Evolutionary conservation across 2,888 invertebrate species (phyloP).

Genomic region (Scrobipalpa atriplicella): DNA sequence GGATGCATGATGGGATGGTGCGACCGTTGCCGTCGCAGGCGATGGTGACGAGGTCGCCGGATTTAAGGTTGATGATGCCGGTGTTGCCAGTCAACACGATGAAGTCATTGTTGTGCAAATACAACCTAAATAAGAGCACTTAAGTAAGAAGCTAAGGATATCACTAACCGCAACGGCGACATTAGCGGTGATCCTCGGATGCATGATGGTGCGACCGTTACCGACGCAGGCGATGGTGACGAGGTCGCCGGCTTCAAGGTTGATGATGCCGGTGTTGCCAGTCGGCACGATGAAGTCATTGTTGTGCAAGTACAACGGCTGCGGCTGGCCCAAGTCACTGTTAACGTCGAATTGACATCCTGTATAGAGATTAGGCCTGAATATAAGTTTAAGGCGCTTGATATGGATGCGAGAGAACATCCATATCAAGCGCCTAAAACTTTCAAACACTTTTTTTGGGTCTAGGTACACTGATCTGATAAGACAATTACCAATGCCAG

Average conservation of each 20-base stretch:
- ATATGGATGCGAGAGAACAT: too few species aligned
- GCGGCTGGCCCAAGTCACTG: constrained; percentile 80
- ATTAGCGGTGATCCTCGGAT: constrained; percentile 53
- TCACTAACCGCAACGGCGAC: constrained; percentile 57
- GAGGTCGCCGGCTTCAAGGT: constrained; percentile 57
- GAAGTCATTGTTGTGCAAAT: constrained; percentile 62
- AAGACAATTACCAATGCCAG: too few species aligned
- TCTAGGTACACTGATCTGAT: too few species aligned
- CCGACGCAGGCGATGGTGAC: constrained; percentile 65
- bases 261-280: constrained; percentile 61
- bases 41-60: constrained; percentile 60
- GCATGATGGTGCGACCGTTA: constrained; percentile 55
- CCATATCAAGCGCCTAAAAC: too few species aligned
- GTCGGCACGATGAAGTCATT: constrained; percentile 56
- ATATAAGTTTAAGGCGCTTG: too few species aligned
- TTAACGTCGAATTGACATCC: constrained; percentile 74
- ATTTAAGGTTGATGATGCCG: constrained; percentile 55
- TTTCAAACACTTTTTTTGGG: too few species aligned
- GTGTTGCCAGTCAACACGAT: constrained; percentile 58
- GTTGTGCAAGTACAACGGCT: constrained; percentile 81
- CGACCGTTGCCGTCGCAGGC: constrained; percentile 64
- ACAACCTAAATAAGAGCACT: neutral
- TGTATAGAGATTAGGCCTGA: constrained; percentile 31
- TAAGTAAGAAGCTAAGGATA: too few species aligned
- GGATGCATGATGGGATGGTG: constrained; percentile 56